Evolutionary conservation across 1,140 invertebrate genomes (phyloP), one percentile per base, ranked within the genome.

Genomic region (Aphidius gifuensis): DNA sequence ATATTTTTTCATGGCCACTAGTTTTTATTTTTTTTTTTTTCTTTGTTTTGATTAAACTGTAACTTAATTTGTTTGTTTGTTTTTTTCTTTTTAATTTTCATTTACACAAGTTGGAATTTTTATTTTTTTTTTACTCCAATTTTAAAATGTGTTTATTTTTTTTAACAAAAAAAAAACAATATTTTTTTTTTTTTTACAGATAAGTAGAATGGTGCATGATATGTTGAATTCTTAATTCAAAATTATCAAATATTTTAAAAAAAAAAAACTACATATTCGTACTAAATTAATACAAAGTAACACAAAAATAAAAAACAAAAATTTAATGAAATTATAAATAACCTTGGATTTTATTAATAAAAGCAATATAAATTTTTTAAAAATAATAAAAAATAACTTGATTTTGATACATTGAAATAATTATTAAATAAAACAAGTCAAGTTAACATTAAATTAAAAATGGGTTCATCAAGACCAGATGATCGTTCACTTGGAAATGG

Each of bases 401-500:
- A 1, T 9, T 44, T 44, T 6, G 16, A 16, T 16, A 16, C 16
- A 16, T 16, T 16, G n/a, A 23, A 46, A 43, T 40, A 48, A 44
- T 54, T 23, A 64, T 8, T 5, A 43, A 46, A 8, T 16, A 16
- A 64, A 39, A n/a, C 16, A 53, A 16, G 55, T 6, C 16, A 16
- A 16, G 16, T 16, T 16, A 1, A 16, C 16, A 16, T 16, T 16
- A 7, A 44, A 11, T 6, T 23, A 21, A 69, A 60, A 60, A 82
- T 81, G 79, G 77, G 73, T 32, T 77, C 78, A 11, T 80, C 82
- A 9, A 73, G 78, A 64, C 78, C 73, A 39, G 68, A 77, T 60
- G 83, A 84, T 60, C 74, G 81, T 66, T 83, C 81, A 16, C 69
- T 85, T 40, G 69, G 75, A 42, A 76, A 80, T 66, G 82, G 81